Evolutionary conservation across 2,797 vertebrate species (phyloP).

Genomic region (Enteromius thamalakanensis): DNA sequence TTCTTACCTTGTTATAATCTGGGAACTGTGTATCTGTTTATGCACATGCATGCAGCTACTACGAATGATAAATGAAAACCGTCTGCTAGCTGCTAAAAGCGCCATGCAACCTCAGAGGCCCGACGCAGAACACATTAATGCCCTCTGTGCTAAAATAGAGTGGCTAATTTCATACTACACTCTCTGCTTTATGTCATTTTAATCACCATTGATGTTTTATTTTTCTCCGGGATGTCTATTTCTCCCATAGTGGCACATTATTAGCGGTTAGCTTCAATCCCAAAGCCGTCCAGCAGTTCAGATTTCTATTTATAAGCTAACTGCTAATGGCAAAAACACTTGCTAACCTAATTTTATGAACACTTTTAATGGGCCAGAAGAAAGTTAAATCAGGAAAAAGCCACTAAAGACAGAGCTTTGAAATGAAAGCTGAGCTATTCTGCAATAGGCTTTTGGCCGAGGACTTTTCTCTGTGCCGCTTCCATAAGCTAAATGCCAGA

Average conservation of each 20-base stretch:
- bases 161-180: conserved; percentile 39
- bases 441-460: conserved; percentile 63
- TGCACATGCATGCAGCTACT: not conserved
- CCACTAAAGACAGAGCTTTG: conserved; percentile 46
- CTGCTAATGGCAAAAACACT: conserved; percentile 56
- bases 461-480: conserved; percentile 47
- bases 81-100: conserved; percentile 24
- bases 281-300: conserved; percentile 17
- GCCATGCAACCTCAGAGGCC: conserved; percentile 18
- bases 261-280: conserved; percentile 52
- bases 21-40: not conserved
- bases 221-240: conserved; percentile 31
- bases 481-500: conserved; percentile 46
- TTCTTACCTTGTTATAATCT: no score
- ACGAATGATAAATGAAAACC: not conserved
- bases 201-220: conserved; percentile 42
- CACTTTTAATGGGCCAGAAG: conserved; percentile 48
- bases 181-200: conserved; percentile 51
- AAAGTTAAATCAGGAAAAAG: conserved; percentile 49
- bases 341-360: conserved; percentile 54
- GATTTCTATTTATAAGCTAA: conserved; percentile 54
- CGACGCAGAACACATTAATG: conserved; percentile 34
- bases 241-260: conserved; percentile 33
- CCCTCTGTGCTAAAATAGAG: conserved; percentile 25
- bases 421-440: conserved; percentile 58